Percentiles rank a stretch among this genome's conserved stretches.
phyloP scores from a whole-genome alignment of 2,113 vertebrate genomes.

The Ancistrus triradiatus region DNA sequence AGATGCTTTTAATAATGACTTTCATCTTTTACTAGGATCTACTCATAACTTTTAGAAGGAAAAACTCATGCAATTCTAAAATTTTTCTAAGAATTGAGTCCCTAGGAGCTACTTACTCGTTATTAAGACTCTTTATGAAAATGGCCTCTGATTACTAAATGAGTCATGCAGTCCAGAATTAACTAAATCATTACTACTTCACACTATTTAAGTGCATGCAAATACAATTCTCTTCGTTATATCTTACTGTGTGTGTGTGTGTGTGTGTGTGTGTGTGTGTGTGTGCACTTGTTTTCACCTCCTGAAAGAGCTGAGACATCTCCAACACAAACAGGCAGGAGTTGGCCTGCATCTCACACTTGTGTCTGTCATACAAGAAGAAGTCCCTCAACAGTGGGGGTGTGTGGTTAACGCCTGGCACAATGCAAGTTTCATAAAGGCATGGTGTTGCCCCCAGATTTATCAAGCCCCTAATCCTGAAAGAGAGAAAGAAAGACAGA shows the following conservation, averaged over 20 bases:
- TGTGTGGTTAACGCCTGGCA: constrained; percentile 88
- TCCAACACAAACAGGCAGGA: constrained; percentile 87
- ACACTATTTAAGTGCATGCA: no score
- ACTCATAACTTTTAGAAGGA: no score
- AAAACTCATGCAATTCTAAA: no score
- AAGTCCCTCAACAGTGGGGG: constrained; percentile 84
- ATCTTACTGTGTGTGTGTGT: no score
- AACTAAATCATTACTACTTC: no score
- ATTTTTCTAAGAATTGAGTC: no score
- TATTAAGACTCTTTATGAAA: no score
- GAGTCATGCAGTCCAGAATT: no score
- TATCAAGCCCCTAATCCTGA: constrained; percentile 83
- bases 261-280: not conserved
- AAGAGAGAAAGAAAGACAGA: constrained; percentile 3
- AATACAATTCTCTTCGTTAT: not conserved
- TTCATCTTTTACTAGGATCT: no score
- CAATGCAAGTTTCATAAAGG: constrained; percentile 93
- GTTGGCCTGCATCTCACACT: constrained; percentile 89
- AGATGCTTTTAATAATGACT: no score
- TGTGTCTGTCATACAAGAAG: constrained; percentile 86
- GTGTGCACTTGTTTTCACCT: constrained; percentile 63
- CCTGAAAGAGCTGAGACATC: constrained; percentile 88
- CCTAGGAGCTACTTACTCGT: no score
- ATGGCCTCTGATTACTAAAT: no score
- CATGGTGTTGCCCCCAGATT: constrained; percentile 88